These are phyloP conservation scores for Spondyliosoma cantharus DNA, from an alignment of 2,797 vertebrate genomes.

Conservation along the genomic window DNA sequence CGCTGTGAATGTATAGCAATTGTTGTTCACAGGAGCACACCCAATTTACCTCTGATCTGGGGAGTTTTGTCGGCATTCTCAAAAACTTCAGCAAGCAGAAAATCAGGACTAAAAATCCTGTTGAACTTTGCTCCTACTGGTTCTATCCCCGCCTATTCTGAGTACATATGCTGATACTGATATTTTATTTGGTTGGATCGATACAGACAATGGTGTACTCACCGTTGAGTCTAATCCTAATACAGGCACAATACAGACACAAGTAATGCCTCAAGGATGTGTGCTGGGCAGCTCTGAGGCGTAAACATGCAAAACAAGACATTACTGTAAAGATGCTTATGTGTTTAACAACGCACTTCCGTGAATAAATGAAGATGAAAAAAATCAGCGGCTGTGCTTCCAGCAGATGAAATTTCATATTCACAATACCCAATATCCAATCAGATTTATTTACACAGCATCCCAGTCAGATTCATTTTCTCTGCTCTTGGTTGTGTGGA, in stretches of 20 bases:
- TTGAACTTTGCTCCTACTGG: too few relatives aligned
- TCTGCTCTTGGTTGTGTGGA: constrained; percentile 19
- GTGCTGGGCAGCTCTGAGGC: background rate
- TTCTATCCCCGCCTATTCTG: too few relatives aligned
- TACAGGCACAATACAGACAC: background rate
- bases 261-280: constrained; percentile 4
- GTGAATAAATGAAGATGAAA: background rate
- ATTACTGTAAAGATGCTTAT: background rate
- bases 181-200: too few relatives aligned
- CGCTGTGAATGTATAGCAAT: too few relatives aligned
- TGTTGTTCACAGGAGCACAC: too few relatives aligned
- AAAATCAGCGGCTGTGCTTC: background rate
- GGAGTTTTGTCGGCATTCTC: too few relatives aligned
- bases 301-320: constrained; percentile 10
- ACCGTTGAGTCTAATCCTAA: constrained; percentile 23
- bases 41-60: too few relatives aligned
- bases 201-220: too few relatives aligned
- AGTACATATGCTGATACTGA: too few relatives aligned
- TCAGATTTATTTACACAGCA: constrained; percentile 43
- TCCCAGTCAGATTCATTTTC: constrained; percentile 13
- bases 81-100: too few relatives aligned
- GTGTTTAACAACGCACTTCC: background rate
- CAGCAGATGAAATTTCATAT: constrained; percentile 8
- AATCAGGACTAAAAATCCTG: too few relatives aligned
- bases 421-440: constrained; percentile 23